These are phyloP conservation scores for Nomada goodeniana DNA, from an alignment of 2,888 invertebrate species.

Conservation along the genomic window DNA sequence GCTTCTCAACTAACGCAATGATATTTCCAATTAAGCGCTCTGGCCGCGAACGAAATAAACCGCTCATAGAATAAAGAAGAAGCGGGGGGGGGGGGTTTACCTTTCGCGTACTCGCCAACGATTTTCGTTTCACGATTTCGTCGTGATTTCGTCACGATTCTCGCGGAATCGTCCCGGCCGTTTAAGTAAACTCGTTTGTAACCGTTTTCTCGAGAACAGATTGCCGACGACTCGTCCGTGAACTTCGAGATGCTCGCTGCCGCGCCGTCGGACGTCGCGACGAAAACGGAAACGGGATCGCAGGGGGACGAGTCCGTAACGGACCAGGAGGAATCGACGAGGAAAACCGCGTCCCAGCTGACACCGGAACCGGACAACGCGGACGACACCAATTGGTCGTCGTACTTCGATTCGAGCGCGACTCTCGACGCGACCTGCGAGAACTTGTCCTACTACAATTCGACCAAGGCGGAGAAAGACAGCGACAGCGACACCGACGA, in stretches of 20 bases:
- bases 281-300: background rate
- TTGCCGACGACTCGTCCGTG: slow-evolving; percentile 12
- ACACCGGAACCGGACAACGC: slow-evolving; percentile 31
- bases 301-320: background rate
- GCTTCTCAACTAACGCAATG: no score
- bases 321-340: background rate
- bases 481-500: slow-evolving; percentile 55
- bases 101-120: background rate
- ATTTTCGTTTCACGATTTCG: background rate
- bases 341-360: background rate
- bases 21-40: background rate
- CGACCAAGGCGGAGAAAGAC: slow-evolving; percentile 58
- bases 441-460: slow-evolving; percentile 54
- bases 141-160: background rate
- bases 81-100: background rate
- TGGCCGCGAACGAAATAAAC: background rate
- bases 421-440: slow-evolving; percentile 38
- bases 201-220: slow-evolving; percentile 26
- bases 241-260: slow-evolving; percentile 10
- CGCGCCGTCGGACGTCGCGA: background rate
- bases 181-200: background rate
- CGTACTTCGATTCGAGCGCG: slow-evolving; percentile 41
- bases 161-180: background rate
- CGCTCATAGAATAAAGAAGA: background rate
- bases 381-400: slow-evolving; percentile 24